phyloP scores from a whole-genome alignment of 2,888 invertebrate species.

The Perizoma affinitatum region DNA sequence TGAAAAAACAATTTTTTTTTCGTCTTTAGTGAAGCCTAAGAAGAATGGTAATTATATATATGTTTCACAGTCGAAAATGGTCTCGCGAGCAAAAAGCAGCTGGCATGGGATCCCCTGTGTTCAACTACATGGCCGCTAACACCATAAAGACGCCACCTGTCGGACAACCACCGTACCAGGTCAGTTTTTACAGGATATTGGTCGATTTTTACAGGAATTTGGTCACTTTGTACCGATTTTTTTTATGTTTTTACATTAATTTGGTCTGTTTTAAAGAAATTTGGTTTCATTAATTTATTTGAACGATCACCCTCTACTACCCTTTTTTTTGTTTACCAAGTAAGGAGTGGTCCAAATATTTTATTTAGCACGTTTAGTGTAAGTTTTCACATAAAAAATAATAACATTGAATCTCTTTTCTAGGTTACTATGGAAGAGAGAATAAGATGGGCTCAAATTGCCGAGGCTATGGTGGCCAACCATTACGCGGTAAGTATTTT shows the following conservation, averaged over 20 bases:
- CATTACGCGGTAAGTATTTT: conserved; percentile 89
- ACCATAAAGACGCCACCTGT: conserved; percentile 89
- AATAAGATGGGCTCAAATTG: conserved; percentile 94
- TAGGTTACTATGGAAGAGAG: conserved; percentile 90
- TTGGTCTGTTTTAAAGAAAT: no score
- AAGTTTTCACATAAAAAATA: no score
- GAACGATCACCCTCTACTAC: no score
- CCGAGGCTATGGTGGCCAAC: conserved; percentile 94
- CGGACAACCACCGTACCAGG: conserved; percentile 90
- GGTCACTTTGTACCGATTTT: no score
- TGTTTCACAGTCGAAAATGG: conserved; percentile 91
- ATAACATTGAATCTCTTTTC: not conserved
- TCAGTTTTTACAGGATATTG: conserved; percentile 32
- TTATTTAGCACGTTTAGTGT: no score
- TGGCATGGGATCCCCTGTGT: conserved; percentile 91
- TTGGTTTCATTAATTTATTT: no score
- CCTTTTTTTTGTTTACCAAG: no score
- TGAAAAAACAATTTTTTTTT: no score
- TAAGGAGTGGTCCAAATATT: no score
- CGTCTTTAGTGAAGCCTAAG: no score
- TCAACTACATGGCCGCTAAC: conserved; percentile 93
- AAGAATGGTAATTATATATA: not conserved
- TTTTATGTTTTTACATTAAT: no score
- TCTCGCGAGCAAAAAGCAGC: conserved; percentile 93
- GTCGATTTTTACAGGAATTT: no score